Percentiles rank a stretch among this genome's conserved stretches.
These are phyloP conservation scores for Zele albiditarsus DNA, from an alignment of 2,888 invertebrate genomes.

Conservation along the genomic window DNA sequence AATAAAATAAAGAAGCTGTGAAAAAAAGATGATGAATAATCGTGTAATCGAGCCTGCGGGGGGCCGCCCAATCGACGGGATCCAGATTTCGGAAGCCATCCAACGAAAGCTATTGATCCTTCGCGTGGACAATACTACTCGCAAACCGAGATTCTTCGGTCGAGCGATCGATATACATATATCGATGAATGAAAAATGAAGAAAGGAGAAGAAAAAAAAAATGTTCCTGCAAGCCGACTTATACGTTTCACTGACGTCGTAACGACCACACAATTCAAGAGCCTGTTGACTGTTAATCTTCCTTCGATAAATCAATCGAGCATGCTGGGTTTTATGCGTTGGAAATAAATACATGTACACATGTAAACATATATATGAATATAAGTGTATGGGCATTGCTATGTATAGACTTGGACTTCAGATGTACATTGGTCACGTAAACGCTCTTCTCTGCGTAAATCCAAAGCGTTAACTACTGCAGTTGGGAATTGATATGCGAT, in stretches of 20 bases:
- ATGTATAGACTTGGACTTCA: constrained; percentile 8
- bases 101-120: constrained; percentile 64
- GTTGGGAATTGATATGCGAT: not conserved
- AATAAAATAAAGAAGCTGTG: not conserved
- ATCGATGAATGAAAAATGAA: constrained; percentile 46
- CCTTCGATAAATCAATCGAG: constrained; percentile 61
- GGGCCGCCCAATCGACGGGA: constrained; percentile 38
- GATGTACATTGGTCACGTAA: constrained; percentile 11
- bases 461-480: constrained; percentile 36
- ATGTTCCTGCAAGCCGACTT: constrained; percentile 63
- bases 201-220: constrained; percentile 44
- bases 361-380: constrained; percentile 9
- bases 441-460: constrained; percentile 10
- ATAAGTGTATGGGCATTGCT: too few relatives aligned
- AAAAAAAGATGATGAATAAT: constrained; percentile 20
- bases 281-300: constrained; percentile 57
- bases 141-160: constrained; percentile 58
- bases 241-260: constrained; percentile 62
- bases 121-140: constrained; percentile 43
- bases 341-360: not conserved
- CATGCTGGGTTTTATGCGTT: constrained; percentile 38
- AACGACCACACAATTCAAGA: constrained; percentile 59
- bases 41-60: constrained; percentile 29
- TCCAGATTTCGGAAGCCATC: constrained; percentile 53
- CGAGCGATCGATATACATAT: constrained; percentile 55